Evolutionary conservation across 1,140 invertebrate species (phyloP), one percentile per base, ranked within the genome.

Genomic region (Drosophila biarmipes): DNA sequence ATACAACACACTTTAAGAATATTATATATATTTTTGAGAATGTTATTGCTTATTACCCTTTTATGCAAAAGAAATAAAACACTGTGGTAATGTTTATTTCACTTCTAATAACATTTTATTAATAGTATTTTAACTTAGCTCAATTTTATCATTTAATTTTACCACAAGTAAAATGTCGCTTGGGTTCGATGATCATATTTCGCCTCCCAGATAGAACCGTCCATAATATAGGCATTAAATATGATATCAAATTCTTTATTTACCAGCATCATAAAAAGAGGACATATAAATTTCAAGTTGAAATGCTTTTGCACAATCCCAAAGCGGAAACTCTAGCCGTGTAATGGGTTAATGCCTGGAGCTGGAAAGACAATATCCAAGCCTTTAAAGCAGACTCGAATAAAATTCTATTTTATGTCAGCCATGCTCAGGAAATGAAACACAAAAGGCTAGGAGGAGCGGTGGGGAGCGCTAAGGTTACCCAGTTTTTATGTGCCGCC

Each of bases 401-500:
- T 86, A 75, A 86, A 86, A 86, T 78, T 51, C 54, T 76, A 78
- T 82, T 86, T 85, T 78, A 85, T 87, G 78, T 78, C 73, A 73
- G 81, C 51, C 67, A 73, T 68, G 61, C 77, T 54, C 38, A 31
- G 78, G 77, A 80, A 80, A 84, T 84, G 71, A 84, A 84, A 75
- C 61, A 76, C 78, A 62, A 58, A 43, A 43, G 72, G 35, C 31
- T 11, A 43, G 29, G 15, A 27, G 40, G 12, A 12, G 40, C 11
- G 21, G 21, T 14, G 11, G n/a, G 34, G 45, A 55, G n/a, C n/a
- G n/a, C n/a, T 19, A 53, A 17, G 17, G 15, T 19, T 54, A 14
- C 59, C 40, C 35, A 24, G 75, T 68, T 85, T 86, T 87, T 85
- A 85, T 85, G 78, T 74, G 73, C 68, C 81, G 80, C 81, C 73